Base-by-base conservation (phyloP, 2,888 invertebrate species). In the Epinotia brunnichana region DNA sequence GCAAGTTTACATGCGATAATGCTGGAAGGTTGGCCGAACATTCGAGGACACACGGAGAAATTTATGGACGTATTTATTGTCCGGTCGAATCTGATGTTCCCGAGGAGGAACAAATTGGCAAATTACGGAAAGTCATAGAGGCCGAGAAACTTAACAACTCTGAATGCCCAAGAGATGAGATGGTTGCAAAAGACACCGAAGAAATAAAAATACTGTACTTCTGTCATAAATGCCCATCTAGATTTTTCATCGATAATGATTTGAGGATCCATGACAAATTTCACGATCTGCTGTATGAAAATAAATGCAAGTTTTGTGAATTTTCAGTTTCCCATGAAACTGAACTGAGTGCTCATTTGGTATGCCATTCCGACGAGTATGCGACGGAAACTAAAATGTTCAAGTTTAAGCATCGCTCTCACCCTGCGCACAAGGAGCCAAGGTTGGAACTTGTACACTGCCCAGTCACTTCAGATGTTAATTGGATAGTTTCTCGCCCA, bases 201-300 rank as follows among this genome's bases (percentile, higher is more conserved):
- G 88, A 89, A 81, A 84, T 86, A 10, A 92, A 90, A 82, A 84
- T 87, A n/a, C 85, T 97, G 70, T 95, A 95, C 81, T 97, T 96
- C 83, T 98, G 98, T 85, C 94, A 95, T 74, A 95, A 96, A 78
- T 98, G 98, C 85, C 98, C 98, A 1, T 97, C 97, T 0, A 94
- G 97, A 83, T 98, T 96, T 89, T 95, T 97, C 75, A 95, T 95
- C 77, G 95, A 95, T 76, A 95, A 94, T 80, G 97, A 98, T 85
- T 91, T 96, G 70, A 94, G 94, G 71, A 95, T 95, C 74, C 98
- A 98, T 82, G 90, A 95, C 75, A 94, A 95, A 77, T 96, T 95
- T 82, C 97, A 97, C 83, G 94, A 95, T 69, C 90, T 94, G 39
- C 88, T 94, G 64, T 90, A 95, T 75, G 91, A 94, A 11, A 95